phyloP scores from a whole-genome alignment of 2,888 invertebrate species.

The Synanthedon andrenaeformis region DNA sequence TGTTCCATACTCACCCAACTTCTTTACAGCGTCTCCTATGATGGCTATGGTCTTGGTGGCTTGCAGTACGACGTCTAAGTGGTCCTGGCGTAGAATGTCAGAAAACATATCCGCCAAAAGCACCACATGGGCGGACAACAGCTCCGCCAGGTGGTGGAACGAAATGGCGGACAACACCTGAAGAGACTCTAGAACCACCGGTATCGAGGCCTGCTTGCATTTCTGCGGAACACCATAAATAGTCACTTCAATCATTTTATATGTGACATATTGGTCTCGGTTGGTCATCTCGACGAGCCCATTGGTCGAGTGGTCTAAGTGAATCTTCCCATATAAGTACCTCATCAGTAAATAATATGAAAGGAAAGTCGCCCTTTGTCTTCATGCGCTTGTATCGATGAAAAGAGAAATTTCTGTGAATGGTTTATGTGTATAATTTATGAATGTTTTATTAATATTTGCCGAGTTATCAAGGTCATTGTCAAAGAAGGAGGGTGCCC shows the following conservation, averaged over 20 bases:
- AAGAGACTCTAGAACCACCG: constrained; percentile 82
- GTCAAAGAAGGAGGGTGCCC: too few relatives aligned
- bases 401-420: too few relatives aligned
- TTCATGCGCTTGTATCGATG: too few relatives aligned
- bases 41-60: constrained; percentile 78
- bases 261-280: too few relatives aligned
- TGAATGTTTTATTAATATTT: too few relatives aligned
- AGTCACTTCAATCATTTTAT: not conserved
- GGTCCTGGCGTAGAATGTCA: constrained; percentile 70
- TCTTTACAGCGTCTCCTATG: constrained; percentile 74
- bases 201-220: constrained; percentile 61
- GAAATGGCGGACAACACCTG: constrained; percentile 77
- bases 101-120: constrained; percentile 73
- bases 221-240: constrained; percentile 22
- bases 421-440: too few relatives aligned
- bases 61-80: constrained; percentile 78
- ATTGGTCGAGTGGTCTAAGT: too few relatives aligned
- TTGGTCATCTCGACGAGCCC: too few relatives aligned
- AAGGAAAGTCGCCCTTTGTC: too few relatives aligned
- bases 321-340: too few relatives aligned
- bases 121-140: constrained; percentile 68
- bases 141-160: constrained; percentile 68
- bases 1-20: constrained; percentile 37
- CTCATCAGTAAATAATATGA: too few relatives aligned
- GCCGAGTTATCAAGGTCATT: too few relatives aligned